phyloP scores from a whole-genome alignment of 2,888 invertebrate species.

The Carabus problematicus region DNA sequence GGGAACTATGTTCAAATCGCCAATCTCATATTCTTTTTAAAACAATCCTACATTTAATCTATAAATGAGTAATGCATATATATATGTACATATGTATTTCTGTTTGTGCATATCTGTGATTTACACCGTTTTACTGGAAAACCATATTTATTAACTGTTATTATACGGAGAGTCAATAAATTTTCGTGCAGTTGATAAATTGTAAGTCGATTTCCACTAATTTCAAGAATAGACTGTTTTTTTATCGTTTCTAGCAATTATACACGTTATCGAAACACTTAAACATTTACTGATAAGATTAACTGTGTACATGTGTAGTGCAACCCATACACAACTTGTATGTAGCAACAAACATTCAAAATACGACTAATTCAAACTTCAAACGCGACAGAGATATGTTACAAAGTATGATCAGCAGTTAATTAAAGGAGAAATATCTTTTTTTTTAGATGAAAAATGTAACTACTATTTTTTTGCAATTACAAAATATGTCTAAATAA shows the following conservation, averaged over 20 bases:
- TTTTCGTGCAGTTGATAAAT: background rate
- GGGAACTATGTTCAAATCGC: too few relatives aligned
- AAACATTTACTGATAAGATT: constrained; percentile 28
- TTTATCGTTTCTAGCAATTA: constrained; percentile 28
- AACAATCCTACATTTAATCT: too few relatives aligned
- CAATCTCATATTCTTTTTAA: too few relatives aligned
- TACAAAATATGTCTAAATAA: background rate
- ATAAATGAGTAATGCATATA: too few relatives aligned
- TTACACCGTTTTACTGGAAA: too few relatives aligned
- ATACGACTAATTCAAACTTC: background rate
- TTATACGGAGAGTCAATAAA: too few relatives aligned
- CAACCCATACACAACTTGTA: constrained; percentile 1
- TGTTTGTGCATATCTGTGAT: too few relatives aligned
- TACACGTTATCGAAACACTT: constrained; percentile 26
- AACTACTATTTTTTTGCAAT: background rate
- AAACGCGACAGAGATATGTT: background rate
- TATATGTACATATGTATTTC: too few relatives aligned
- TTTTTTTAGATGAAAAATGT: background rate
- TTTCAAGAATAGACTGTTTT: constrained; percentile 12
- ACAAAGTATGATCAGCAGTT: constrained; percentile 7
- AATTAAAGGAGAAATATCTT: too few relatives aligned
- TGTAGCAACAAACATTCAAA: too few relatives aligned
- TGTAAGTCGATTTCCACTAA: constrained; percentile 6
- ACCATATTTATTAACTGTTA: too few relatives aligned
- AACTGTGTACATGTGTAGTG: constrained; percentile 1